Base-by-base conservation (phyloP, 1,140 invertebrate species). In the Drosophila lacteicornis region DNA sequence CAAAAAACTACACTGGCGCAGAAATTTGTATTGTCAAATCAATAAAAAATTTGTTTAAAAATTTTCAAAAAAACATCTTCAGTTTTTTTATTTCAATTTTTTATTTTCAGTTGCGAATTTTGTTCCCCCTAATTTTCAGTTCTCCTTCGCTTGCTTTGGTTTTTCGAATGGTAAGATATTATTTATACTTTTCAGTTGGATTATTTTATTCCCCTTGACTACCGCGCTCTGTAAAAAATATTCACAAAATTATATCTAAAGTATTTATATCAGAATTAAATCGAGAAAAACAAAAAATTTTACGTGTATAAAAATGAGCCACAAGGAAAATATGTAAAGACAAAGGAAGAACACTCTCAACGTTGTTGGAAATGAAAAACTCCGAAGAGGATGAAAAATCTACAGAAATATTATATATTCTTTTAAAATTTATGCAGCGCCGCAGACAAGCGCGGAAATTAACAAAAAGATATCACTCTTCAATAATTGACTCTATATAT, bases 31-130 rank as follows among this genome's bases (percentile, higher is more conserved):
- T 88, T 77, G 84, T 88, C 85, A 87, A 87, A 88, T 75, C 84
- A 88, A 88, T 88, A 88, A 88, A 85, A 90, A 84, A 90, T 81
- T 90, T 81, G 70, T 88, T 88, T 81, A 87, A 84, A 84, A 82
- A 55, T 68, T 68, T 80, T 30, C 30, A 81, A 79, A 68, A 56
- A 83, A 73, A 62, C n/a, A 22, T 70, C 53, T 76, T 84, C 0
- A 59, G 69, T 85, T 90, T 50, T 80, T 60, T 69, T 66, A 75
- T 85, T 90, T 81, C 12, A 17, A 49, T 63, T 60, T 60, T 74
- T 43, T 12, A 27, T 47, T 82, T 79, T 78, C 63, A 59, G 61
- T 78, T 83, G 25, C 19, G 2, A 43, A 11, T 38, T 70, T 83
- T 63, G 17, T 55, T 38, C 51, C 60, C 33, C 17, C 11, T 0